Evolutionary conservation across 2,113 vertebrate species (phyloP).

Genomic region (Cyphomyrus plagiostoma): DNA sequence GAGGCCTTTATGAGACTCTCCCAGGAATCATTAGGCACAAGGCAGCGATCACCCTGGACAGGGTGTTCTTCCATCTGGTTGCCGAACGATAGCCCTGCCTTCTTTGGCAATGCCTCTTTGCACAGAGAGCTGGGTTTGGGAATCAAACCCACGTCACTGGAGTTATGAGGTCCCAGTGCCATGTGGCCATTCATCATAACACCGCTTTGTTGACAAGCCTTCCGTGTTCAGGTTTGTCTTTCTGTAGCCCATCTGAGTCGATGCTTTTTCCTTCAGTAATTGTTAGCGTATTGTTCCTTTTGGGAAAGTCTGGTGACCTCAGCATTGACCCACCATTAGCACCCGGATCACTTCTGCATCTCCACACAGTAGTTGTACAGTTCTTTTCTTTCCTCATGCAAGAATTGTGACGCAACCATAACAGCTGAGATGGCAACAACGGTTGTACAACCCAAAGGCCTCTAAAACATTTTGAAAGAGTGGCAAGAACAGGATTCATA

Average conservation of each 20-base stretch:
- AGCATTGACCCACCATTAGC: background rate
- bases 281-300: background rate
- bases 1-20: background rate
- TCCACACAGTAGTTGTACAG: background rate
- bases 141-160: background rate
- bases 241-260: background rate
- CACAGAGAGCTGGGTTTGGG: background rate
- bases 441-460: background rate
- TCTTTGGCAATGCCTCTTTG: background rate
- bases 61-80: background rate
- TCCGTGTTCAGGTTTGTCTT: background rate
- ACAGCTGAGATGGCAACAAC: background rate
- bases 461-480: background rate
- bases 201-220: background rate
- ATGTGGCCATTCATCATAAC: background rate
- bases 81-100: no score
- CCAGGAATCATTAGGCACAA: background rate
- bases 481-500: background rate
- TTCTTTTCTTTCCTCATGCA: background rate
- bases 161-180: background rate
- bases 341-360: background rate
- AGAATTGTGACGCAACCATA: background rate
- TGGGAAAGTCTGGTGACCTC: background rate
- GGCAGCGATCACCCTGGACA: background rate
- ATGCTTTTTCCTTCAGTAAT: background rate